A percentile compares a stretch with the other conserved stretches of the same genome.
Conservation (phyloP, 1,140 invertebrate species). For the Sarcophaga bullata region DNA sequence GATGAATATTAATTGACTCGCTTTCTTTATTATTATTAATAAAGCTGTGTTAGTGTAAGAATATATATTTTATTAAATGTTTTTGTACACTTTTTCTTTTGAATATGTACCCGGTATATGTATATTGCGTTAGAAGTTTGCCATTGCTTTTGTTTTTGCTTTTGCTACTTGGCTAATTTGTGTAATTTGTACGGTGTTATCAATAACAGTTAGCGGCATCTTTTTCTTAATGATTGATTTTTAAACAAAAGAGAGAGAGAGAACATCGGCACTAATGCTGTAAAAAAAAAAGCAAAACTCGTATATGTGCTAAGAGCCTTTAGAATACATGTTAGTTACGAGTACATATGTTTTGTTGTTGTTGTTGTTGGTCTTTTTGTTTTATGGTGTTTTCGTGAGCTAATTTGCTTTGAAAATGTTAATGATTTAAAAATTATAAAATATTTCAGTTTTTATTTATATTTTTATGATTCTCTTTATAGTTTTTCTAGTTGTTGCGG, state of each 20-base stretch:
- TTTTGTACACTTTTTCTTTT: neutral
- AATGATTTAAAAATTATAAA: neutral
- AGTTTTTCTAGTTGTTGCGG: no score
- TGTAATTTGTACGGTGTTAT: conserved; percentile 40
- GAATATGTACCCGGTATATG: neutral
- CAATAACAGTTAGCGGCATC: conserved; percentile 38
- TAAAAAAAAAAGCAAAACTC: no score
- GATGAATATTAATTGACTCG: no score
- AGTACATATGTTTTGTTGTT: neutral
- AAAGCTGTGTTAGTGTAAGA: neutral
- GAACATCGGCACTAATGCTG: no score
- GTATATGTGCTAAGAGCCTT: neutral
- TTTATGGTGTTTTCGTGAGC: neutral
- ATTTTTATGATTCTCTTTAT: neutral
- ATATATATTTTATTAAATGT: neutral
- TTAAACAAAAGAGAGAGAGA: neutral
- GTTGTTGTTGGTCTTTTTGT: neutral
- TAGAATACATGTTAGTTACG: no score
- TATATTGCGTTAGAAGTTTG: conserved; percentile 11
- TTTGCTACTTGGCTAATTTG: conserved; percentile 26
- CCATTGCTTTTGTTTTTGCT: neutral
- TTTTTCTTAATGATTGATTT: conserved; percentile 37
- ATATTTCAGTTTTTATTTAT: neutral
- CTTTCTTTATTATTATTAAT: no score
- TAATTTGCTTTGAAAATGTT: conserved; percentile 5